phyloP scores from a whole-genome alignment of 2,888 invertebrate genomes.

The Melieria crassipennis region DNA sequence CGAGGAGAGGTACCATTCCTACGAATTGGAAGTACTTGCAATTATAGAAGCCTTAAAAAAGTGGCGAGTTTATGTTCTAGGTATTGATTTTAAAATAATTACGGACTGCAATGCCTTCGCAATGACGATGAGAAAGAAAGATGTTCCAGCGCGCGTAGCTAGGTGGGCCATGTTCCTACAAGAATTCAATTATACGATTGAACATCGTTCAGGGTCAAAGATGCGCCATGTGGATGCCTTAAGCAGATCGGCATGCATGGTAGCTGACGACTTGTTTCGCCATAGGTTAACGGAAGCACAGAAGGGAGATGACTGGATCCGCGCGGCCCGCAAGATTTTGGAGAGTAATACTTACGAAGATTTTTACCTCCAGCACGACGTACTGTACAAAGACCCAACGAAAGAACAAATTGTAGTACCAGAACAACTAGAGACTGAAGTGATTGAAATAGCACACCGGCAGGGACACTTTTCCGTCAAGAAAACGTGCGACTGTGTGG shows the following conservation, averaged over 20 bases:
- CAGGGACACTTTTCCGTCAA: not conserved
- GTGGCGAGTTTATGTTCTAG: conserved; percentile 51
- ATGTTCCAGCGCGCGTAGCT: conserved; percentile 18
- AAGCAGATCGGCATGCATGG: conserved; percentile 29
- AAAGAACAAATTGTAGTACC: not conserved
- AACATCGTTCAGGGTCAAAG: conserved; percentile 29
- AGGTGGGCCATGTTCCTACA: conserved; percentile 31
- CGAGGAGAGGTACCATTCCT: conserved; percentile 41
- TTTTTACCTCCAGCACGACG: not conserved
- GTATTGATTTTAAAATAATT: conserved; percentile 29
- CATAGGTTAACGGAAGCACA: not conserved
- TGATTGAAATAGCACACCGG: not conserved
- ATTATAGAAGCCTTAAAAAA: conserved; percentile 40
- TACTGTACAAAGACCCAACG: not conserved
- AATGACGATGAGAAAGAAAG: conserved; percentile 47
- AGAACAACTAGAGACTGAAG: not conserved
- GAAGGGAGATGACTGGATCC: not conserved
- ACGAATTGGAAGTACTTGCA: conserved; percentile 44
- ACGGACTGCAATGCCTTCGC: conserved; percentile 39
- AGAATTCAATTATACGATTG: conserved; percentile 37
- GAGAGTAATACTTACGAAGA: not conserved
- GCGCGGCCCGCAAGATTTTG: not conserved
- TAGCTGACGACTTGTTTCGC: conserved; percentile 26
- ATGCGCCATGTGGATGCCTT: conserved; percentile 40
- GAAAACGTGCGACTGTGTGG: not conserved